These are phyloP conservation scores for Uloborus plumipes DNA, from an alignment of 2,888 invertebrate species.

Conservation along the genomic window DNA sequence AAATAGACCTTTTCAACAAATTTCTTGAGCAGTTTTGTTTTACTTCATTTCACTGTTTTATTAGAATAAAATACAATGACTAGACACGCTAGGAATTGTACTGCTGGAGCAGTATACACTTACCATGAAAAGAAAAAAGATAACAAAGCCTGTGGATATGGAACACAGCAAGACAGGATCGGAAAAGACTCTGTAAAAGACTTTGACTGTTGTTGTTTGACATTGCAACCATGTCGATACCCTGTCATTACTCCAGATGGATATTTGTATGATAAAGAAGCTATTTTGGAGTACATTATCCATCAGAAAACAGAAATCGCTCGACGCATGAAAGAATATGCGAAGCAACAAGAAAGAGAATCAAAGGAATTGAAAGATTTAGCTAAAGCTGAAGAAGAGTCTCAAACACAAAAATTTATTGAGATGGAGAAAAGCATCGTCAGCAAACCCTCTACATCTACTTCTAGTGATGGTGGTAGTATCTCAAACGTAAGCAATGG, in stretches of 20 bases:
- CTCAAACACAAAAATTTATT: conserved; percentile 83
- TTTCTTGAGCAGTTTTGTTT: neutral
- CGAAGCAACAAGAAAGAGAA: conserved; percentile 85
- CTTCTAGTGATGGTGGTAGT: conserved; percentile 74
- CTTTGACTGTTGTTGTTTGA: conserved; percentile 97
- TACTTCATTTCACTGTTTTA: too few relatives aligned
- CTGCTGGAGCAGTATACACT: conserved; percentile 97
- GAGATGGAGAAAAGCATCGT: conserved; percentile 81
- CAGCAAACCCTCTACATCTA: conserved; percentile 25
- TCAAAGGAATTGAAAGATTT: conserved; percentile 79
- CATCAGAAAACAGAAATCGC: conserved; percentile 93
- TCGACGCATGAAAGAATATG: conserved; percentile 90
- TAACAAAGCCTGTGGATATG: conserved; percentile 93
- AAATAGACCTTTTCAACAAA: too few relatives aligned
- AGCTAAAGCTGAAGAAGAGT: conserved; percentile 81
- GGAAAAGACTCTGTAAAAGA: conserved; percentile 95
- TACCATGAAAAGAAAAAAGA: conserved; percentile 98
- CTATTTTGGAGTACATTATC: conserved; percentile 93
- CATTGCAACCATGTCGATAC: conserved; percentile 94
- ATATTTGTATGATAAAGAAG: conserved; percentile 95
- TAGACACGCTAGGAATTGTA: conserved; percentile 97
- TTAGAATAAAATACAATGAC: conserved; percentile 77
- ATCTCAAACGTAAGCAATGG: conserved; percentile 86
- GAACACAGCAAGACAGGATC: conserved; percentile 77
- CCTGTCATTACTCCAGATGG: conserved; percentile 94